Evolutionary conservation across 2,113 vertebrate genomes (phyloP).

Genomic region (Nesoenas mayeri): DNA sequence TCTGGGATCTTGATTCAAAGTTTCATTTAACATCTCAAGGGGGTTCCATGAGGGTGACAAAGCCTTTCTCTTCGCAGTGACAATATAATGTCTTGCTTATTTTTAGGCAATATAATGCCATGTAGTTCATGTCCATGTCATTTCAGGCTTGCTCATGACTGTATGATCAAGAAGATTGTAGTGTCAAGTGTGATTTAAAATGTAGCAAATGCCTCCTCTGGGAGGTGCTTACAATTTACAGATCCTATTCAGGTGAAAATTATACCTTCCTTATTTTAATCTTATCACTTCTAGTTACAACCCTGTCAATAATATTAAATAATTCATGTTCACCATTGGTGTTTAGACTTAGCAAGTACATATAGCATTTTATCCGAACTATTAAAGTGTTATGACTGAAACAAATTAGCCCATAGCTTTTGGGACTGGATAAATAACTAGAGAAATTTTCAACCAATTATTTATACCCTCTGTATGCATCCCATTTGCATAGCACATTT

Average conservation of each 20-base stretch:
- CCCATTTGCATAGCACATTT: neutral
- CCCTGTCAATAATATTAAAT: neutral
- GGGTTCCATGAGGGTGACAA: neutral
- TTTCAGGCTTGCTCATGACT: neutral
- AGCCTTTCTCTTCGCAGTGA: neutral
- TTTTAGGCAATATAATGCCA: neutral
- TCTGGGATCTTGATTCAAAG: neutral
- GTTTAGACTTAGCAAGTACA: neutral
- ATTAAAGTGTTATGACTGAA: neutral
- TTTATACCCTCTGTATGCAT: neutral
- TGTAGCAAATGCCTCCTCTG: neutral
- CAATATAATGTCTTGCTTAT: neutral
- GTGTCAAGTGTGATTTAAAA: neutral
- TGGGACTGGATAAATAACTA: neutral
- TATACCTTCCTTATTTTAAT: neutral
- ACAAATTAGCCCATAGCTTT: neutral
- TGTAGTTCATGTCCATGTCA: neutral
- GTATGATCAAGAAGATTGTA: neutral
- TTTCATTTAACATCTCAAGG: neutral
- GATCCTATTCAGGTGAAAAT: neutral
- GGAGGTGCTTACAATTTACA: neutral
- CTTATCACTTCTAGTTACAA: neutral
- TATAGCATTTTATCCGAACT: neutral
- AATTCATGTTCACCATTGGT: neutral
- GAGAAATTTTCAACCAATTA: neutral